A percentile compares a stretch with the other conserved stretches of the same genome.
phyloP scores from a whole-genome alignment of 2,888 invertebrate genomes.

The Cantharis flavilabris region DNA sequence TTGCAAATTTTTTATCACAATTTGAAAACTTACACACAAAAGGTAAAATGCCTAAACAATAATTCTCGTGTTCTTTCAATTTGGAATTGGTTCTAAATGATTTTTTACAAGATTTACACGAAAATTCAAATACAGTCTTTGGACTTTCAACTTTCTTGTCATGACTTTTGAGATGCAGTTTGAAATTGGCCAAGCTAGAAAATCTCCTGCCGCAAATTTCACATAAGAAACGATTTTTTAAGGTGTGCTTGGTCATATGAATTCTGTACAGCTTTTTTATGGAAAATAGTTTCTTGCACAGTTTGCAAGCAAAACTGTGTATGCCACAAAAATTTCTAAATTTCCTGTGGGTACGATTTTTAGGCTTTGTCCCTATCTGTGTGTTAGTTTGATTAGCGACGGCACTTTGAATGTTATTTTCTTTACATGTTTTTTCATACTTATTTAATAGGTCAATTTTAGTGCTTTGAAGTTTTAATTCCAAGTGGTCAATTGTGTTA shows the following conservation, averaged over 20 bases:
- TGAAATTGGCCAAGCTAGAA: slow-evolving; percentile 37
- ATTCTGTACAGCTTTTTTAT: slow-evolving; percentile 41
- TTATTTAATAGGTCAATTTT: slow-evolving; percentile 47
- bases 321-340: slow-evolving; percentile 30
- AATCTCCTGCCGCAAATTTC: slow-evolving; percentile 48
- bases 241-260: slow-evolving; percentile 46
- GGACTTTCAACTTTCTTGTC: slow-evolving; percentile 29
- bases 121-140: slow-evolving; percentile 40
- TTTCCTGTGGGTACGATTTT: slow-evolving; percentile 17
- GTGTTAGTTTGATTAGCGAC: slow-evolving; percentile 1
- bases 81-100: slow-evolving; percentile 48
- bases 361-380: slow-evolving; percentile 19
- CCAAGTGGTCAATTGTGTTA: slow-evolving; percentile 54
- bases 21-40: slow-evolving; percentile 43
- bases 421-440: slow-evolving; percentile 42
- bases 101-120: slow-evolving; percentile 48
- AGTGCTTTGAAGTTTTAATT: slow-evolving; percentile 47
- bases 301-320: slow-evolving; percentile 44
- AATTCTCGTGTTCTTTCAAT: slow-evolving; percentile 50
- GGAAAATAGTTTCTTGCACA: slow-evolving; percentile 46
- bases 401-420: slow-evolving; percentile 30
- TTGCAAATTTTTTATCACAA: slow-evolving; percentile 51
- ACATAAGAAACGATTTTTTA: slow-evolving; percentile 43
- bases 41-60: slow-evolving; percentile 48
- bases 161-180: slow-evolving; percentile 32